Base-by-base conservation (phyloP, 2,113 vertebrate species). In the Xiphophorus maculatus region DNA sequence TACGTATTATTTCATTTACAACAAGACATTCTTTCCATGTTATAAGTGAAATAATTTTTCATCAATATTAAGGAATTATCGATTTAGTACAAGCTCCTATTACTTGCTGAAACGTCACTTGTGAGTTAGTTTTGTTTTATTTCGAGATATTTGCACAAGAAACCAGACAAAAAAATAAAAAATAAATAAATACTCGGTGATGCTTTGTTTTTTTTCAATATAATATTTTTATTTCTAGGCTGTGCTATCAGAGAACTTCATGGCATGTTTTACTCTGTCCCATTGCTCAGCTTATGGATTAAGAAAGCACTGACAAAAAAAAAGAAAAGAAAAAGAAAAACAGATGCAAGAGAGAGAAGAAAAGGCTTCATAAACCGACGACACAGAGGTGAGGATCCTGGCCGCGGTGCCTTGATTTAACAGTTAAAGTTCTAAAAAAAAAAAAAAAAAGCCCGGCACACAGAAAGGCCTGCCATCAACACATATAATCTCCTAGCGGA, bases 401-500 rank as follows among this genome's bases (percentile, higher is more conserved):
- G 66, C 69, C 42, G 93, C 86, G 89, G 93, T 88, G 93, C 95
- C 95, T 96, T 95, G 95, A 95, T 95, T 96, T 96, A 96, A 96
- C 95, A 97, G 95, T 95, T 96, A 95, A 86, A 80, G 94, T 94
- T 90, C 96, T 96, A 96, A 97, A 28, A 28, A 28, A 28, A 28
- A 28, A 28, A 28, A 28, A 28, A 28, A 28, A 97, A 97, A 97
- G 95, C 94, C 94, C 94, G 92, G 93, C 92, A 92, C 92, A 94
- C 96, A 96, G 95, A 96, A 97, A 97, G 96, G 95, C 95, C 95
- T 96, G 96, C 96, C 96, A 98, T 98, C 96, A 97, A 97, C 96
- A 97, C 96, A 94, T 96, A 97, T 98, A 97, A 98, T 98, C 97
- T 98, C 96, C 96, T 96, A 96, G 96, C 96, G 96, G 96, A 95